phyloP scores from a whole-genome alignment of 2,797 vertebrate genomes.

The Eleutherodactylus coqui region DNA sequence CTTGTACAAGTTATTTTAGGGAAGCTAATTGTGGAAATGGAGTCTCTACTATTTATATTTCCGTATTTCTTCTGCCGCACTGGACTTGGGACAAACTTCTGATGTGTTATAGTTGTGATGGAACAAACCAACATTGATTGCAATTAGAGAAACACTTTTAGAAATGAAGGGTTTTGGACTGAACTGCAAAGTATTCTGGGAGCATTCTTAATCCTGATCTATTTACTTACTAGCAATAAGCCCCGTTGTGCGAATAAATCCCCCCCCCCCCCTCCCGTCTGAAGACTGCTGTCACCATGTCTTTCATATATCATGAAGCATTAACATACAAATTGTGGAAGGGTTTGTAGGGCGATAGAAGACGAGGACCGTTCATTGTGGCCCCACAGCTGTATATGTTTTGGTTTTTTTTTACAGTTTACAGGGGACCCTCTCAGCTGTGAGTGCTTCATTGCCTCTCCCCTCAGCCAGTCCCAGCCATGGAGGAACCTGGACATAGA shows the following conservation, averaged over 20 bases:
- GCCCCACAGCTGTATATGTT: too few relatives aligned
- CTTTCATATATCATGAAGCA: too few relatives aligned
- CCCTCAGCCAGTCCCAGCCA: neutral
- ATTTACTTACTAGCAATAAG: neutral
- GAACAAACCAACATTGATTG: slow-evolving; percentile 40
- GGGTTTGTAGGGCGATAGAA: too few relatives aligned
- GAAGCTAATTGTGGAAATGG: neutral
- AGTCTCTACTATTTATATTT: slow-evolving; percentile 6
- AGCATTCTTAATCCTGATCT: neutral
- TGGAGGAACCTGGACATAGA: neutral
- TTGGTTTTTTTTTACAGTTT: neutral
- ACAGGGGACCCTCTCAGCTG: neutral
- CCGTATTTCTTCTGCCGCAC: neutral
- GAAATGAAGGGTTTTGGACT: slow-evolving; percentile 31
- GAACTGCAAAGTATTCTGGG: neutral
- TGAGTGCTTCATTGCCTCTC: neutral
- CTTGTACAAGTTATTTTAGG: slow-evolving; percentile 9
- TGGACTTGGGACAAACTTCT: slow-evolving; percentile 32
- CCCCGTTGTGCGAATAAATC: too few relatives aligned
- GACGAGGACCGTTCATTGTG: too few relatives aligned
- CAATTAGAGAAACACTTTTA: slow-evolving; percentile 36
- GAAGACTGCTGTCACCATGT: too few relatives aligned
- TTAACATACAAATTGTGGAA: too few relatives aligned
- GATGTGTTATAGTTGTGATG: neutral
- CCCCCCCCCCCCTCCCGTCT: too few relatives aligned